Base-by-base conservation (phyloP, 2,888 invertebrate species). In the Stegana nigrithorax region DNA sequence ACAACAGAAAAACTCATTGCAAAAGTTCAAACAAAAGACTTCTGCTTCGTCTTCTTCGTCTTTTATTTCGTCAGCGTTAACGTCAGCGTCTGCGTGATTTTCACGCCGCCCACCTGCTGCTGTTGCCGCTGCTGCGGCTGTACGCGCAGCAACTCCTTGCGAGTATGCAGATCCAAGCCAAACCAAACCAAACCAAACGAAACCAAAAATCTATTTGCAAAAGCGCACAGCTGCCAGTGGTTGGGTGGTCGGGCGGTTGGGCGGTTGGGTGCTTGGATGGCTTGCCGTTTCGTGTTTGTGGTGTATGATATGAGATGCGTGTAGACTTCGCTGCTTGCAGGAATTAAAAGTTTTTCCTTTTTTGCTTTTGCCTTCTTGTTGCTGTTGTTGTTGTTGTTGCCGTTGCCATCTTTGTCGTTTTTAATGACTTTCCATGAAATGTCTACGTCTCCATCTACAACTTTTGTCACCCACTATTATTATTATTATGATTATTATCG, bases 271-370 rank as follows among this genome's bases (percentile, higher is more conserved):
- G n/a, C n/a, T n/a, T n/a, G n/a, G n/a, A n/a, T n/a, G n/a, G n/a
- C n/a, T n/a, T n/a, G n/a, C n/a, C n/a, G n/a, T n/a, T n/a, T n/a
- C n/a, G n/a, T n/a, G n/a, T n/a, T n/a, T n/a, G n/a, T n/a, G n/a
- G n/a, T n/a, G n/a, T n/a, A n/a, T n/a, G n/a, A n/a, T n/a, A n/a
- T n/a, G n/a, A n/a, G n/a, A n/a, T 10, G 21, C 12, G 14, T 23
- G 21, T 47, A 6, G 47, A 23, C 23, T 23, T 2, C 4, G 23
- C 12, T 21, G 21, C 47, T 10, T 3, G 19, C 23, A 59, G 32
- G 19, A 59, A 59, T 59, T 36, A 32, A 59, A 57, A 57, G 7
- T 50, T 59, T 47, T 44, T 29, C 36, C 32, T 32, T n/a, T 55
- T 55, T 36, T 21, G 26, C n/a, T 32, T 29, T 12, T 19, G 12